Percentiles rank a stretch among this genome's conserved stretches.
Evolutionary conservation across 2,888 invertebrate species (phyloP).

Genomic region (Cosmorhoe ocellata): DNA sequence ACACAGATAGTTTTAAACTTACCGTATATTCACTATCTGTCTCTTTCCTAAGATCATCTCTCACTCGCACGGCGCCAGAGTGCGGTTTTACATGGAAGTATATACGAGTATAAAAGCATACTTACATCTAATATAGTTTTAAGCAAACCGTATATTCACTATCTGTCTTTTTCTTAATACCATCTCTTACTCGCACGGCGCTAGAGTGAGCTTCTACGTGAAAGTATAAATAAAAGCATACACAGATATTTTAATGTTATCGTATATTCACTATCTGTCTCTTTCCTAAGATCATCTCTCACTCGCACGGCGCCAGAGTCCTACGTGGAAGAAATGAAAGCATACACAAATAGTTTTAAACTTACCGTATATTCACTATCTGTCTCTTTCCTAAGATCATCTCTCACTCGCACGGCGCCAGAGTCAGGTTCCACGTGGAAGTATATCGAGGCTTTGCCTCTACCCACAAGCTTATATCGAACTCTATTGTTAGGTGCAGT

Average conservation of each 20-base stretch:
- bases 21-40: slow-evolving; percentile 94
- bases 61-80: slow-evolving; percentile 89
- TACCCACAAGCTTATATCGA: slow-evolving; percentile 90
- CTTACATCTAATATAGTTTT: too few relatives aligned
- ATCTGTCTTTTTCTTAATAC: slow-evolving; percentile 91
- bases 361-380: slow-evolving; percentile 93
- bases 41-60: slow-evolving; percentile 93
- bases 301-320: slow-evolving; percentile 91
- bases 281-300: slow-evolving; percentile 92
- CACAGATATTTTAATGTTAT: too few relatives aligned
- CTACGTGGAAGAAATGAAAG: slow-evolving; percentile 94
- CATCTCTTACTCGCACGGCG: slow-evolving; percentile 90
- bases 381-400: slow-evolving; percentile 92
- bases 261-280: slow-evolving; percentile 93
- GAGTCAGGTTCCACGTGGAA: slow-evolving; percentile 94
- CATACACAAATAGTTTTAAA: too few relatives aligned
- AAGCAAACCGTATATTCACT: slow-evolving; percentile 90
- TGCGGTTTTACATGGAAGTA: slow-evolving; percentile 95
- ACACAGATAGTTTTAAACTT: too few relatives aligned
- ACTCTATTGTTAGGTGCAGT: slow-evolving; percentile 92
- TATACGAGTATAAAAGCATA: too few relatives aligned
- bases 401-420: slow-evolving; percentile 90
- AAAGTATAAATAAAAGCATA: too few relatives aligned
- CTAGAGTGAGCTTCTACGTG: slow-evolving; percentile 93
- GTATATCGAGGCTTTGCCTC: slow-evolving; percentile 91